These are phyloP conservation scores for Calypte anna DNA, from an alignment of 2,113 vertebrate genomes.

Conservation along the genomic window DNA sequence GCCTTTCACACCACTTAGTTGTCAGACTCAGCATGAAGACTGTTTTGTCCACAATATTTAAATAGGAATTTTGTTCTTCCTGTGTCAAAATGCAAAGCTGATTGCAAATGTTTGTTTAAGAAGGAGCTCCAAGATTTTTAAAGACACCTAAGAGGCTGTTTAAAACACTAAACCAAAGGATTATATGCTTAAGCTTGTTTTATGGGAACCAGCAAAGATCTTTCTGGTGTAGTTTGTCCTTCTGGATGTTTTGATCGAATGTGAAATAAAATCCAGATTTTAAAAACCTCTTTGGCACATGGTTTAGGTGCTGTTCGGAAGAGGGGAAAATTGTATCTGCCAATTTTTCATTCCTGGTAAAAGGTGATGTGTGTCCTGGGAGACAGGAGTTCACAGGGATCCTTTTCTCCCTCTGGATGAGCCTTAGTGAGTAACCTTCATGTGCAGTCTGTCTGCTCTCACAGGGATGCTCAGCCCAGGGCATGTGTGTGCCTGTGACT, in stretches of 20 bases:
- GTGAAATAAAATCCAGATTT: background rate
- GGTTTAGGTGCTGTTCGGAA: background rate
- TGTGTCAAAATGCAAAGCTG: slow-evolving; percentile 36
- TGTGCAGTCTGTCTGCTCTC: background rate
- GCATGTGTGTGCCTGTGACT: accelerated
- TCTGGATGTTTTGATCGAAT: background rate
- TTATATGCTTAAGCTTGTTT: slow-evolving; percentile 43
- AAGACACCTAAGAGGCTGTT: slow-evolving; percentile 20
- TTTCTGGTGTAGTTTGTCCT: slow-evolving; percentile 36
- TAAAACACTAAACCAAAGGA: slow-evolving; percentile 50
- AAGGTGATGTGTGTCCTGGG: background rate
- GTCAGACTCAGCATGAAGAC: background rate
- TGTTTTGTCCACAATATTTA: background rate
- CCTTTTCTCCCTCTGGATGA: accelerated
- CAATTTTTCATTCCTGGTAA: accelerated
- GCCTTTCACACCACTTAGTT: background rate
- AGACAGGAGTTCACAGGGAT: accelerated
- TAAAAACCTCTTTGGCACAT: background rate
- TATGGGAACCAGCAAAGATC: slow-evolving; percentile 15
- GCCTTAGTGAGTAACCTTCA: background rate
- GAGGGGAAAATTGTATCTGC: background rate
- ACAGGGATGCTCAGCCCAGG: accelerated
- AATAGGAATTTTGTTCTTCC: slow-evolving; percentile 40
- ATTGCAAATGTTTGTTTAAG: slow-evolving; percentile 39
- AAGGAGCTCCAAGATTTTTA: slow-evolving; percentile 63